Percentiles rank a stretch among this genome's conserved stretches.
phyloP scores from a whole-genome alignment of 2,113 vertebrate genomes.

The Butastur rufipennis region DNA sequence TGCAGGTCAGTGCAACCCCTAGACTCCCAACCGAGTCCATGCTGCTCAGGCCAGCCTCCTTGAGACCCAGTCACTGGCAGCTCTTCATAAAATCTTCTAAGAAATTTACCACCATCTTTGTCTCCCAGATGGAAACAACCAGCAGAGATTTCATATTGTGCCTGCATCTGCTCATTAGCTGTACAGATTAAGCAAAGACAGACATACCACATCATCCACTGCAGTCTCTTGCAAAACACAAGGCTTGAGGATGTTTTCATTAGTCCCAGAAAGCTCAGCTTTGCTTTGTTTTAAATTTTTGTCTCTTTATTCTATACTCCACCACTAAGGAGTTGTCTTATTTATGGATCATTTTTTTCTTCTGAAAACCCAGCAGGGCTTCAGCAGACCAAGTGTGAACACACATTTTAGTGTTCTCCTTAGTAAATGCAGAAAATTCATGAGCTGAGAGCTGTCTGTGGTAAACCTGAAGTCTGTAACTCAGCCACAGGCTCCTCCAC shows the following conservation, averaged over 20 bases:
- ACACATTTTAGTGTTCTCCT: neutral
- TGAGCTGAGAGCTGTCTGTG: neutral
- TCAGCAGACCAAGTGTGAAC: constrained; percentile 23
- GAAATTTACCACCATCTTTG: neutral
- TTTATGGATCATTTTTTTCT: constrained; percentile 14
- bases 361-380: neutral
- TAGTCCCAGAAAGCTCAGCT: neutral
- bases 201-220: neutral
- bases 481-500: neutral
- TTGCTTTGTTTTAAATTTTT: neutral
- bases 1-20: neutral
- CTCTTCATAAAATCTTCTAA: neutral
- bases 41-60: neutral
- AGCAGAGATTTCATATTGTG: neutral
- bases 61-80: neutral
- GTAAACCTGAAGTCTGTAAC: neutral
- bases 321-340: neutral
- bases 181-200: neutral
- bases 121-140: neutral
- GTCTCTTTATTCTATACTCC: neutral
- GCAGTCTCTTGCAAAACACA: neutral
- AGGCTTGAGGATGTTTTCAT: neutral
- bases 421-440: constrained; percentile 26
- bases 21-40: neutral
- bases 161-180: neutral